Base-by-base conservation (phyloP, 2,888 invertebrate species). In the Diadromus collaris region DNA sequence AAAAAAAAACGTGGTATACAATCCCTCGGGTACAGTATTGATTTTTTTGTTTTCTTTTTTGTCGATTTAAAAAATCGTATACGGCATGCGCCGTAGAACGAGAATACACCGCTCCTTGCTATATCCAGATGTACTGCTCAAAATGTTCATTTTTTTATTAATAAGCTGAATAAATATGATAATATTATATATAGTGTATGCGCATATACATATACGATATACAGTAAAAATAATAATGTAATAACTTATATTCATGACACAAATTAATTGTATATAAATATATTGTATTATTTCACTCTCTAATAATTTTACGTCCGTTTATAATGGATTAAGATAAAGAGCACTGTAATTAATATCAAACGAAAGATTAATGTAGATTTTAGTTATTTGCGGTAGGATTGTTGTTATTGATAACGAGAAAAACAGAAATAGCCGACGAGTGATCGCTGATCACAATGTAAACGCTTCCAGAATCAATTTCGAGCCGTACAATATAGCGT, bases 221-320 rank as follows among this genome's bases (percentile, higher is more conserved):
- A 71, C 51, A 64, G 61, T 82, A 75, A 72, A 76, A 29, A 24
- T 19, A 56, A 67, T 78, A 76, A 84, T 86, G 83, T 84, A 85
- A 86, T 87, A 87, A 86, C 84, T 87, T 88, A 84, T 88, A 88
- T 87, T 87, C 85, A 88, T 86, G 84, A 84, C 79, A 82, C 70
- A 81, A 81, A 86, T 85, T 83, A 84, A 87, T 56, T 86, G 85
- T 87, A 85, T 86, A 86, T 88, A 88, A 79, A 78, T 65, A 73
- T 54, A 67, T 64, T 63, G 41, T 64, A 73, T 46, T 51, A 73
- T 77, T 77, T 77, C 61, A 72, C 65, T 72, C 48, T 68, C 61
- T 65, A 68, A 77, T 63, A n/a, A 76, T 58, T 63, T 48, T 56
- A 68, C 61, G 44, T 67, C 38, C 60, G 41, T 73, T 68, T 63